Base-by-base conservation (phyloP, 2,113 vertebrate genomes). In the Corydoras sp. region DNA sequence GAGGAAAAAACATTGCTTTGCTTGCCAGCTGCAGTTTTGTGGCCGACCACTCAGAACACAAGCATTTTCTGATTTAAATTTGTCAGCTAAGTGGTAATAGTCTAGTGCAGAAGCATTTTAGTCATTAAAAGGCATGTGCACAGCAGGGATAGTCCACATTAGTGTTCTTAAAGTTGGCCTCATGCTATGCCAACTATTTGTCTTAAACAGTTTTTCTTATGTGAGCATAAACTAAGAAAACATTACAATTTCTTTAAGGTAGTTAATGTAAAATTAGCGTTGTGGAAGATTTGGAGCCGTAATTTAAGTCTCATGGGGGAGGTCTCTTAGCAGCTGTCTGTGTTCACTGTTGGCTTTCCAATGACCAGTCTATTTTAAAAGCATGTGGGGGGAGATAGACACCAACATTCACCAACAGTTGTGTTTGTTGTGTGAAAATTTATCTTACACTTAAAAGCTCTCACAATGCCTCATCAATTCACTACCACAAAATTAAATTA, bases 31-130 rank as follows among this genome's bases (percentile, higher is more conserved):
- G 49, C 49, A 62, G 65, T 55, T 74, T 77, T 77, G 68, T 72
- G 78, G 75, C 72, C 49, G 75, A 59, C 77, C 74, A 76, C 73
- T 79, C 68, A 73, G 65, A 70, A 69, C 75, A 61, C 51, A 69
- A 69, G 75, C 78, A 77, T 80, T 80, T 76, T 77, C 77, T 72
- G 65, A 72, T 80, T 80, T 75, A 68, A 80, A 75, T 72, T 72
- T 49, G 65, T 61, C 72, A 80, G 62, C 78, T 75, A 80, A 72
- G 77, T 75, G 77, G 75, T 11, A 59, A 29, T 61, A 61, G 59
- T 24, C 31, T 62, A 65, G 62, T 75, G 75, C 53, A 72, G 72
- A 68, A 69, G 69, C 69, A 48, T 69, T 69, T 43, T 31, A 49
- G 68, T 43, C 55, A 80, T 80, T 79, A 79, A 74, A 76, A 76